Evolutionary conservation across 2,797 vertebrate species (phyloP), one percentile per base, ranked within the genome.

Genomic region (Acrocephalus scirpaceus): DNA sequence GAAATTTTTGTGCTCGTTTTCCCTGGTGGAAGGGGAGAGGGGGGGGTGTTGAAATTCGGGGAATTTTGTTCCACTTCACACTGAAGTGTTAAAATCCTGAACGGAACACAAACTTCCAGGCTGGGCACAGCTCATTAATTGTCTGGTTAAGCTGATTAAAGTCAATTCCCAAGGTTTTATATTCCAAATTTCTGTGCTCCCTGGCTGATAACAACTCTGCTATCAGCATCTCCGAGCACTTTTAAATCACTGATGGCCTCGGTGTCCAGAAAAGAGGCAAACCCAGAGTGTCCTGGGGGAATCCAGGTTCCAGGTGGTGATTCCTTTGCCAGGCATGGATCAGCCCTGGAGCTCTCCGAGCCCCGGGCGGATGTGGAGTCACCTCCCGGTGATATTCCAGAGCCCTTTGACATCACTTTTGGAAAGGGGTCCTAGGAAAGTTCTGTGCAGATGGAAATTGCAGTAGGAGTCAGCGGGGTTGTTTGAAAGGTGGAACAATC

Each of bases 361-460:
- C 74, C 30, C 1, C 29, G 2, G 13, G 57, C 16, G 7, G 93
- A 74, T 84, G 79, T 50, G 3, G 14, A 81, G 73, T n/a, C 86
- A 88, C 79, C 61, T 86, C 88, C 81, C 26, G 3, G 10, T 71
- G 77, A 91, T 90, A 76, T 95, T 96, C 95, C 95, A 83, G 84
- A 89, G 73, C 88, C 76, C 72, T 94, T 92, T 96, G 96, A 93
- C 93, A 96, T 96, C 93, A 95, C 92, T 32, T 40, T 94, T 96
- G 95, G 93, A 96, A 86, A 91, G 13, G 8, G 70, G 54, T 78
- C 73, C 89, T 92, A 92, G 93, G 96, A 96, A 96, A 95, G 95
- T 96, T 94, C 87, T 88, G 34, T 93, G 86, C 65, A 17, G 92
- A 91, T 97, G 93, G 95, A 94, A 96, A 93, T 8, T 89, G 71